phyloP scores from a whole-genome alignment of 2,113 vertebrate species.

The Melanocharis versteri region DNA sequence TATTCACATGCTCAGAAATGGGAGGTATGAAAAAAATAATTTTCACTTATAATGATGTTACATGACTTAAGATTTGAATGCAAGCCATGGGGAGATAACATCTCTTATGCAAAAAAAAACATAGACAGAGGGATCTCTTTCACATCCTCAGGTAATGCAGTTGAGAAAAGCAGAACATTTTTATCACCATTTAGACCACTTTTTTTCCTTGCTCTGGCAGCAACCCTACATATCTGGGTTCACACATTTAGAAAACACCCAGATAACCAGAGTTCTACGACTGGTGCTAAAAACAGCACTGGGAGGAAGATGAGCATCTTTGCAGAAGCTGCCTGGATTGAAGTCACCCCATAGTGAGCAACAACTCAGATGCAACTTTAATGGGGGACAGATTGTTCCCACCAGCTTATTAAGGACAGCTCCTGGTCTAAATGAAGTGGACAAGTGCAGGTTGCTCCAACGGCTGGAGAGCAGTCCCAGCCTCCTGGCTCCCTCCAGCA shows the following conservation, averaged over 20 bases:
- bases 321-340: neutral
- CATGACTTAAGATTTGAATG: neutral
- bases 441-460: neutral
- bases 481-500: fast-evolving
- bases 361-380: neutral
- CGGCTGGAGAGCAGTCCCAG: neutral
- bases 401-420: neutral
- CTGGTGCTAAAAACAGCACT: fast-evolving
- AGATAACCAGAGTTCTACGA: neutral
- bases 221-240: neutral
- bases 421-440: neutral
- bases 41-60: neutral
- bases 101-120: neutral
- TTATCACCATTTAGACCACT: neutral
- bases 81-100: neutral
- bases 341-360: neutral
- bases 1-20: neutral
- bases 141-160: neutral
- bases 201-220: neutral
- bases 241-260: neutral
- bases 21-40: neutral
- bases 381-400: neutral
- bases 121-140: neutral
- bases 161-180: neutral
- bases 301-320: neutral